Conservation (phyloP, 2,113 vertebrate genomes). For the Caretta caretta region DNA sequence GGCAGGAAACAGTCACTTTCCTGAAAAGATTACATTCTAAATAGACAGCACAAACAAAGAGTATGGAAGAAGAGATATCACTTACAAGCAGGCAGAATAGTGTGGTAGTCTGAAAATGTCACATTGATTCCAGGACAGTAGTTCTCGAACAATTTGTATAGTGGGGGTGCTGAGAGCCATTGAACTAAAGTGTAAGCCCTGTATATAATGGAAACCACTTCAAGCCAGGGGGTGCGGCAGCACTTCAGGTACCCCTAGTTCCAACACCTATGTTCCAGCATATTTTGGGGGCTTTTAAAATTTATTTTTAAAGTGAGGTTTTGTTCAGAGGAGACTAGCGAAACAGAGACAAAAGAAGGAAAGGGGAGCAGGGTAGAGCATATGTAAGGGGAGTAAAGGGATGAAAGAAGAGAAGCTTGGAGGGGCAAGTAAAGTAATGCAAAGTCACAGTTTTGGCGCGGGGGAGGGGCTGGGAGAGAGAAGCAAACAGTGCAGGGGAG, state of each 20-base stretch:
- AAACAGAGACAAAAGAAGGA: neutral
- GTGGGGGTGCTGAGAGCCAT: no score
- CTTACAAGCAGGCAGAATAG: neutral
- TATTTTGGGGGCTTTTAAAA: neutral
- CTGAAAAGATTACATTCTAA: neutral
- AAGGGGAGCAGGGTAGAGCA: neutral
- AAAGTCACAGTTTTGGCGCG: neutral
- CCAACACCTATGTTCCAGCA: neutral
- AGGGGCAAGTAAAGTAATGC: neutral
- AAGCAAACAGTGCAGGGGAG: neutral
- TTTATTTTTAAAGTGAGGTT: neutral
- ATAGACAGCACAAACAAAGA: neutral
- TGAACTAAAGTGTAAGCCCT: no score
- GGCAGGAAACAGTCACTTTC: neutral
- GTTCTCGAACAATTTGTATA: neutral
- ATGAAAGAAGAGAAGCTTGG: neutral
- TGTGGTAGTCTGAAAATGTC: accelerated
- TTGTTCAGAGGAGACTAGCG: neutral
- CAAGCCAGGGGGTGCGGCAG: no score
- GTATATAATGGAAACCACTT: no score
- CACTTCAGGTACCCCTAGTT: no score
- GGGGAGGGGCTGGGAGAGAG: neutral
- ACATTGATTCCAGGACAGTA: neutral
- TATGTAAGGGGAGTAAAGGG: neutral
- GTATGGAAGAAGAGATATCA: neutral